Base-by-base conservation (phyloP, 1,140 invertebrate genomes). In the Neocloeon triangulifer region DNA sequence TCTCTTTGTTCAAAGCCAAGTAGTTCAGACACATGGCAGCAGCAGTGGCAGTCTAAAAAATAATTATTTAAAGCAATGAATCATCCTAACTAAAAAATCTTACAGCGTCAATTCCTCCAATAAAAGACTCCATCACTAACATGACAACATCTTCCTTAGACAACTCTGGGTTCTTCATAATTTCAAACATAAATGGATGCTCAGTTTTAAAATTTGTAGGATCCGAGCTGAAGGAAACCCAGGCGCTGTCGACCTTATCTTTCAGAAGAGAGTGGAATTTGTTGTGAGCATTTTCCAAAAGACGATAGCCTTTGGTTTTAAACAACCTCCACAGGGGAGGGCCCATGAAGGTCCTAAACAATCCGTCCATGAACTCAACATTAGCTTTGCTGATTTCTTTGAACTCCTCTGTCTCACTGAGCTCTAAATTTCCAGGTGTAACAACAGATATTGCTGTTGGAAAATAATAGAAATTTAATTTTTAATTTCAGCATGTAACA, bases 91-190 rank as follows among this genome's bases (percentile, higher is more conserved):
- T 27, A 27, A 8, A 15, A 15, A 4, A 27, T 9, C 33, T 35
- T 29, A 35, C 33, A 33, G 52, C 49, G 41, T 55, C 52, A 37
- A 55, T 50, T n/a, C 50, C 52, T 17, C 47, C 51, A 21, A 51
- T 36, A 42, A 55, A 55, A 36, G 48, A 38, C 39, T 55, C 52
- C 32, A 53, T 42, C 3, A 41, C 42, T 19, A 53, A 25, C 37
- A 53, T 47, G 17, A 45, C 33, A 12, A 40, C 34, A 39, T 53
- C 48, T 9, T 50, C 36, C 34, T 36, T 37, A 13, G 30, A 34
- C 16, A 53, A 32, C 30, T 39, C 37, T 25, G 40, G 16, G 39
- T 51, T 50, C 15, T 40, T 35, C 18, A 50, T 44, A 35, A 54
- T 34, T 2, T 40, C 22, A 22, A 43, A 39, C 36, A 54, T 39